phyloP scores from a whole-genome alignment of 2,888 invertebrate genomes.

The Petrolisthes cinctipes region DNA sequence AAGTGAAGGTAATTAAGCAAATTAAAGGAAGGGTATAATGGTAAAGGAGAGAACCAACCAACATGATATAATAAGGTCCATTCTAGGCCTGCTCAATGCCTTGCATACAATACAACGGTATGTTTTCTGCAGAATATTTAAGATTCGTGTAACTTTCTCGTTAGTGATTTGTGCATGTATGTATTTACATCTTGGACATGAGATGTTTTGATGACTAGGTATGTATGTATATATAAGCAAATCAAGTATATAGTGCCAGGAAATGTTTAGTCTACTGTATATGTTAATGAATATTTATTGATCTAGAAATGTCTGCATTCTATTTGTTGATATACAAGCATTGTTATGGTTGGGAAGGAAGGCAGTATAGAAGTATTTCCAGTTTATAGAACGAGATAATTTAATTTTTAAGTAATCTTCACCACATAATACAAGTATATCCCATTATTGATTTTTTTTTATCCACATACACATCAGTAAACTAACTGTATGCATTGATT shows the following conservation, averaged over 20 bases:
- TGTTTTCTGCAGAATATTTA: neutral
- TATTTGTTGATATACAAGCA: conserved; percentile 29
- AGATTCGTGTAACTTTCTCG: conserved; percentile 1
- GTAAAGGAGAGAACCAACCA: too few relatives aligned
- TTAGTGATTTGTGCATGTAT: conserved; percentile 24
- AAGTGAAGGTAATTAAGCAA: too few relatives aligned
- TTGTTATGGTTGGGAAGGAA: conserved; percentile 36
- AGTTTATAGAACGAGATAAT: too few relatives aligned
- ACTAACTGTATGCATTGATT: too few relatives aligned
- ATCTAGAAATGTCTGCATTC: conserved; percentile 6
- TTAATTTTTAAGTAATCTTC: too few relatives aligned
- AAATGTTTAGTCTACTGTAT: conserved; percentile 8
- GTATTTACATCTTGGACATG: conserved; percentile 30
- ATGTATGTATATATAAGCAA: conserved; percentile 15
- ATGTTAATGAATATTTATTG: conserved; percentile 22
- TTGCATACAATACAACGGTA: neutral
- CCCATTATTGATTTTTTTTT: too few relatives aligned
- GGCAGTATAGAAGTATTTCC: neutral
- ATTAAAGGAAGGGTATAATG: too few relatives aligned
- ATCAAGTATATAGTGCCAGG: conserved; percentile 18
- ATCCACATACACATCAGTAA: too few relatives aligned
- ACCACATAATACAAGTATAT: too few relatives aligned
- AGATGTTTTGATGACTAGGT: conserved; percentile 17
- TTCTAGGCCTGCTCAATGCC: neutral
- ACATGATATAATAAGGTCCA: too few relatives aligned